A percentile compares a stretch with the other conserved stretches of the same genome.
These are phyloP conservation scores for Dryoscopus gambensis DNA, from an alignment of 2,113 vertebrate genomes.

Conservation along the genomic window DNA sequence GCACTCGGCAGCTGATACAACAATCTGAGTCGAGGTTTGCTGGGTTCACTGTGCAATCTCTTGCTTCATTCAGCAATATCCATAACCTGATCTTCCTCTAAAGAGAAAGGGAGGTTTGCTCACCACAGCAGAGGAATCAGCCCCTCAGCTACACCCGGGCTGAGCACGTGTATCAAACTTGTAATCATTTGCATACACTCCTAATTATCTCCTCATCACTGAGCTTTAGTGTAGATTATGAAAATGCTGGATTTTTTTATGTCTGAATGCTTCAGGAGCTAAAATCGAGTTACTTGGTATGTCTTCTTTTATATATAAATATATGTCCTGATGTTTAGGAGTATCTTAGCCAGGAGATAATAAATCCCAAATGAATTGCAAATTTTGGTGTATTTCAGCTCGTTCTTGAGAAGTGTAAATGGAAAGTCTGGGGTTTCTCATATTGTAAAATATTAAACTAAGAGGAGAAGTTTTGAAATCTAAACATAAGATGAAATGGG, in stretches of 20 bases:
- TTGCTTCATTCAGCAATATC: background rate
- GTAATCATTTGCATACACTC: background rate
- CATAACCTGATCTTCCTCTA: background rate
- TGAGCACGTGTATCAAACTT: background rate
- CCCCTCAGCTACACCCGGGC: background rate
- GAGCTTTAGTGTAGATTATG: background rate
- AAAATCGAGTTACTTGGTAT: background rate
- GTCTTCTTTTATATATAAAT: background rate
- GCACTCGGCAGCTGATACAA: background rate
- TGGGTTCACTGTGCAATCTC: background rate
- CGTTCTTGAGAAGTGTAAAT: background rate
- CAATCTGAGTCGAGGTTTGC: background rate
- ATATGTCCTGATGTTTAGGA: background rate
- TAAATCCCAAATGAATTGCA: background rate
- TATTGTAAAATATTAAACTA: background rate
- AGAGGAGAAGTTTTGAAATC: constrained; percentile 13
- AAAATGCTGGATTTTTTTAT: background rate
- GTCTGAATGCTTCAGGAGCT: background rate
- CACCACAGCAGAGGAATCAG: background rate
- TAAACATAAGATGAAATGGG: background rate
- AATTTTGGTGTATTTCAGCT: background rate
- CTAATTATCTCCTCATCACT: constrained; percentile 22
- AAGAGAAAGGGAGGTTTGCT: background rate
- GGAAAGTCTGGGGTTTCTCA: background rate
- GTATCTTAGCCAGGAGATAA: background rate